phyloP scores from a whole-genome alignment of 1,140 invertebrate genomes.

The Atta colombica region DNA sequence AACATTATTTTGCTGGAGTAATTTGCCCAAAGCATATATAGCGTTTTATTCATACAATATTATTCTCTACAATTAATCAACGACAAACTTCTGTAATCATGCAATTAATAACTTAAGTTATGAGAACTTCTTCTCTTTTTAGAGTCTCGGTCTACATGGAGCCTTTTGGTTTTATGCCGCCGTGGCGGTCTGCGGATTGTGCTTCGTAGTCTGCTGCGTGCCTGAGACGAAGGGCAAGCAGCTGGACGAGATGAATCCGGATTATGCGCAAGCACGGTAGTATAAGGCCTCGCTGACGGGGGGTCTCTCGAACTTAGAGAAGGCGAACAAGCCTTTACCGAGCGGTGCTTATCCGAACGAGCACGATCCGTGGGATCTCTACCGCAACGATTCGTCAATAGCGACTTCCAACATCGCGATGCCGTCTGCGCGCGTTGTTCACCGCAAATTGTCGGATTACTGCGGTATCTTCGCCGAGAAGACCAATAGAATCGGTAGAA shows the following conservation, averaged over 20 bases:
- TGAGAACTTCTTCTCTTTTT: conserved; percentile 40
- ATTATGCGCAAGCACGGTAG: conserved; percentile 88
- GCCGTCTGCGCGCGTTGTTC: conserved; percentile 36
- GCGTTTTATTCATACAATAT: not conserved
- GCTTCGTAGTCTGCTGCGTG: conserved; percentile 94
- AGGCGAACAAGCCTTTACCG: conserved; percentile 83
- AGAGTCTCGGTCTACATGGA: conserved; percentile 91
- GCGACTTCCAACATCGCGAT: not conserved
- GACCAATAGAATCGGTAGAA: conserved; percentile 79
- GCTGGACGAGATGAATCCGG: conserved; percentile 94
- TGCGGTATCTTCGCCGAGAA: conserved; percentile 83
- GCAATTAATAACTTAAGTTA: not conserved
- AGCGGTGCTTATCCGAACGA: conserved; percentile 83
- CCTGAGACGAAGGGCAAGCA: conserved; percentile 96
- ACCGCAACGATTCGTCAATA: conserved; percentile 55
- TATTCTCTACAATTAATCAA: not conserved
- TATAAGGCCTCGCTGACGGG: conserved; percentile 86
- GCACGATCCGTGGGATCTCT: conserved; percentile 81
- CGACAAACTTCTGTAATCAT: not conserved
- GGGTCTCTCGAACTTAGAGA: conserved; percentile 84
- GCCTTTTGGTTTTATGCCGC: conserved; percentile 96
- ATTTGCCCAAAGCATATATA: not conserved
- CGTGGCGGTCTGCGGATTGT: conserved; percentile 93
- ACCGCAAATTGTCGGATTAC: conserved; percentile 78
- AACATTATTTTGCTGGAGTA: not conserved